These are phyloP conservation scores for Lydus trimaculatus DNA, from an alignment of 2,888 invertebrate genomes.

Conservation along the genomic window DNA sequence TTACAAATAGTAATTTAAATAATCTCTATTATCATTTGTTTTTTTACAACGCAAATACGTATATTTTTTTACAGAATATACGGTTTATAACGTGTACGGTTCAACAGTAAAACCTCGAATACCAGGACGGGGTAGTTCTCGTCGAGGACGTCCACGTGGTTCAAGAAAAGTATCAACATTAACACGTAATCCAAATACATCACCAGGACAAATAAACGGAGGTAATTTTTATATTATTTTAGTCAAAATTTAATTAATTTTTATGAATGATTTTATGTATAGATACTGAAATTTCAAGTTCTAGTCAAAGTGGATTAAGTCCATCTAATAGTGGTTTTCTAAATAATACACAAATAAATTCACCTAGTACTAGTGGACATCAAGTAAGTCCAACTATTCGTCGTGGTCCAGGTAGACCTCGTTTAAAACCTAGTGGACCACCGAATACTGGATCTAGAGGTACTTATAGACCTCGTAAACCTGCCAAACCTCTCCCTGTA, in stretches of 20 bases:
- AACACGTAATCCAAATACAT: slow-evolving; percentile 46
- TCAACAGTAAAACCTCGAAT: slow-evolving; percentile 60
- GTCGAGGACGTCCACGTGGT: slow-evolving; percentile 79
- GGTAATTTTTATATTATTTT: slow-evolving; percentile 26
- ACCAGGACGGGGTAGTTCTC: slow-evolving; percentile 66
- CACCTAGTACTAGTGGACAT: slow-evolving; percentile 20
- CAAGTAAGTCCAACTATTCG: slow-evolving; percentile 58
- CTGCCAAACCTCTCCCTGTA: slow-evolving; percentile 62
- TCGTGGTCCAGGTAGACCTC: slow-evolving; percentile 73
- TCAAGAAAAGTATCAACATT: slow-evolving; percentile 68
- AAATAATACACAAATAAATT: slow-evolving; percentile 28
- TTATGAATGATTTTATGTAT: slow-evolving; percentile 16
- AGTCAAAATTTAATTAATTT: background rate
- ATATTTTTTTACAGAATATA: slow-evolving; percentile 49
- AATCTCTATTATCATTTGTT: slow-evolving; percentile 18
- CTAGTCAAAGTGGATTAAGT: slow-evolving; percentile 30
- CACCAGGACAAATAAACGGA: slow-evolving; percentile 28
- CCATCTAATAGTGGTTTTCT: slow-evolving; percentile 36
- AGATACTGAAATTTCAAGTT: slow-evolving; percentile 23
- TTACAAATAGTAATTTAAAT: slow-evolving; percentile 52
- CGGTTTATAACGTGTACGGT: slow-evolving; percentile 56
- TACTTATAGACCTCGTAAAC: slow-evolving; percentile 65
- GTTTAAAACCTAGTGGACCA: slow-evolving; percentile 71
- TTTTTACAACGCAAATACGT: too few species aligned
- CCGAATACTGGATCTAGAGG: slow-evolving; percentile 70